Percentiles rank a stretch among this genome's conserved stretches.
These are phyloP conservation scores for Orthosia gothica DNA, from an alignment of 2,888 invertebrate genomes.

Conservation along the genomic window DNA sequence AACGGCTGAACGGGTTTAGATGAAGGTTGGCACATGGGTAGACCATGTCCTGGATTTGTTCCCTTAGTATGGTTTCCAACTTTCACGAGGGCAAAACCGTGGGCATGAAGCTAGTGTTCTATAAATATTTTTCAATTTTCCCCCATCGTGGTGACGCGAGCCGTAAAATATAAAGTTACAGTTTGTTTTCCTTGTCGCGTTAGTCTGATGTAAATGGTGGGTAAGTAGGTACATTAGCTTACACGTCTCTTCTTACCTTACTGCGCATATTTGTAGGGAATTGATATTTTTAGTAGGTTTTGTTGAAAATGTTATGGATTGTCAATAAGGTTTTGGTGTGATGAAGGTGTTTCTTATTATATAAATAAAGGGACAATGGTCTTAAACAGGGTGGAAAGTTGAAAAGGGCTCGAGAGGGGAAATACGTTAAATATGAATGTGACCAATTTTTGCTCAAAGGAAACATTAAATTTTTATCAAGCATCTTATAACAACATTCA, in stretches of 20 bases:
- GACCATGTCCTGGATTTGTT: too few relatives aligned
- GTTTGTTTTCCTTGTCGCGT: conserved; percentile 31
- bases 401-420: too few relatives aligned
- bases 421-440: too few relatives aligned
- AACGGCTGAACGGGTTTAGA: too few relatives aligned
- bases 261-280: conserved; percentile 22
- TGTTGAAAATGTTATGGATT: neutral
- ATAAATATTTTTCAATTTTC: conserved; percentile 48
- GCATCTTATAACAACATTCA: too few relatives aligned
- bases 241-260: conserved; percentile 48
- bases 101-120: neutral
- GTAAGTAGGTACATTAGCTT: conserved; percentile 41
- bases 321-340: conserved; percentile 2
- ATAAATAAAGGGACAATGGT: neutral
- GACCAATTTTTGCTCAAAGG: too few relatives aligned
- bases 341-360: conserved; percentile 3
- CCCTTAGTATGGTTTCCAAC: too few relatives aligned
- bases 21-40: too few relatives aligned
- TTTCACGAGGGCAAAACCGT: too few relatives aligned
- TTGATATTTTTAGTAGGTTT: conserved; percentile 45
- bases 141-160: conserved; percentile 11
- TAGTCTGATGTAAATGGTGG: conserved; percentile 51
- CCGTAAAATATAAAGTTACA: conserved; percentile 58
- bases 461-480: too few relatives aligned
- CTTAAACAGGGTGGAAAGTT: too few relatives aligned